Base-by-base conservation (phyloP, 2,888 invertebrate genomes). In the Lydus trimaculatus region DNA sequence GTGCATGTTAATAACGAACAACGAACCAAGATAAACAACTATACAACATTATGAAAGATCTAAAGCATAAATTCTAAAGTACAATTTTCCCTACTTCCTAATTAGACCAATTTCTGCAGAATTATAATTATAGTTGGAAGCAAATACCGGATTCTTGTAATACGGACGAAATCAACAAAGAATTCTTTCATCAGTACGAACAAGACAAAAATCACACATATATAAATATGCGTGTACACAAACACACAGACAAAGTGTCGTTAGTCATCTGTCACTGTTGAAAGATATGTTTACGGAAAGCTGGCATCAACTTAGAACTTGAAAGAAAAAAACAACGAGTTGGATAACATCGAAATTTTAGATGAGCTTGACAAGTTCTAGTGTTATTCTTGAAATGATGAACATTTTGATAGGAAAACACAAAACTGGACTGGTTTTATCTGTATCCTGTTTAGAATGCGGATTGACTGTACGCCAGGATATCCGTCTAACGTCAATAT, bases 251-350 rank as follows among this genome's bases (percentile, higher is more conserved):
- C 63, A 69, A 67, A 66, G 72, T 72, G 69, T 72, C 72, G 72
- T 72, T 67, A 66, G 67, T 72, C 69, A 72, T 67, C 65, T 72
- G 72, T 76, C 76, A 73, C 63, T 28, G 71, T 64, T 65, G 74
- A 65, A 69, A 74, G 76, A 73, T 72, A 69, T 72, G 71, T 71
- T 71, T 71, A 69, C 73, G 71, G 71, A 73, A 73, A 74, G 73
- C 73, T 73, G 74, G 73, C 70, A 64, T 64, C 64, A 56, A 17
- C 6, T n/a, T 52, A 13, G 52, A 52, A 23, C 23, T 15, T 28
- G 11, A 25, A 52, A 59, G 48, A 43, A 33, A 5, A 11, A 39
- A 62, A 62, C 7, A 15, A 36, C 9, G 20, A 8, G 13, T 28
- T 31, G 5, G 61, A 64, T 23, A 8, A 52, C 13, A 52, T 52